Conservation (phyloP, 2,113 vertebrate genomes). For the Rhinichthys klamathensis region DNA sequence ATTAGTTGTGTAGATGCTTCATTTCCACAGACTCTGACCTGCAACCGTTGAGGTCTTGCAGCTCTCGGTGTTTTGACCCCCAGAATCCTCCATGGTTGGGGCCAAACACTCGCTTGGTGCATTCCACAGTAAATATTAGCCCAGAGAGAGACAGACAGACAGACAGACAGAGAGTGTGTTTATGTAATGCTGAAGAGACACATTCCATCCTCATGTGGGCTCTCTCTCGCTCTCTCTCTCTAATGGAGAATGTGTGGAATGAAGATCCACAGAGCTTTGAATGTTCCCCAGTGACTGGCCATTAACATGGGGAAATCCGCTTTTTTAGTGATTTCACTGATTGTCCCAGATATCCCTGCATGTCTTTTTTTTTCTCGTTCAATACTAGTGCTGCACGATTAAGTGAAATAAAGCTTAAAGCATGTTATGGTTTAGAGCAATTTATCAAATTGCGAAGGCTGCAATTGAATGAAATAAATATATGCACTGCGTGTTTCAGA, state of each 20-base stretch:
- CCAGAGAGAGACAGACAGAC: neutral
- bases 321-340: neutral
- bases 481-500: neutral
- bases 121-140: constrained; percentile 23
- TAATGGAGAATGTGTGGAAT: constrained; percentile 22
- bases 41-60: neutral
- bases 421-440: neutral
- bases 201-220: constrained; percentile 37
- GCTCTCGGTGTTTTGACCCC: neutral
- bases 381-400: neutral
- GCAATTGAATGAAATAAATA: neutral
- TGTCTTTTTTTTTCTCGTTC: neutral
- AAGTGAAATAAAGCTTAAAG: neutral
- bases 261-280: constrained; percentile 8
- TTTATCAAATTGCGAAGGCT: neutral
- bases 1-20: neutral
- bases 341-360: neutral
- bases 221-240: neutral
- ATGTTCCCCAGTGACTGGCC: neutral
- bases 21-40: neutral
- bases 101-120: neutral
- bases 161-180: constrained; percentile 13
- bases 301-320: neutral
- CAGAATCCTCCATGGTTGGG: neutral
- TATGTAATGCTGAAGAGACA: constrained; percentile 41